Evolutionary conservation across 2,113 vertebrate species (phyloP).

Genomic region (Hystrix brachyura): DNA sequence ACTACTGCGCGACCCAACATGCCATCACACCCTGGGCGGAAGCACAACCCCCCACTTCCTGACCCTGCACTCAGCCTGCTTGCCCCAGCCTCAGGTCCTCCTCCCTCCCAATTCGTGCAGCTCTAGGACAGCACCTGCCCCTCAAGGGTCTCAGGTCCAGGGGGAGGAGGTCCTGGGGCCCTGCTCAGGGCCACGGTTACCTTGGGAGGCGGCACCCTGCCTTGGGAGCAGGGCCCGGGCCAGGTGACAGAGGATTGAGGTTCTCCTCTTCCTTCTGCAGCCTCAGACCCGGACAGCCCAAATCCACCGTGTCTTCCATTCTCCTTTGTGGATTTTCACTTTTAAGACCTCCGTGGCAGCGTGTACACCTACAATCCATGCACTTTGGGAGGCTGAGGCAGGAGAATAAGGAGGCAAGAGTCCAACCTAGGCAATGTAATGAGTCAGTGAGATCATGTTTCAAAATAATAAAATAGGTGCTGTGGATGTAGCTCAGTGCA

Average conservation of each 20-base stretch:
- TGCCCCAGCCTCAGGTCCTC: neutral
- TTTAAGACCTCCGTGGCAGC: neutral
- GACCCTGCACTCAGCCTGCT: neutral
- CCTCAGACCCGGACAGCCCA: neutral
- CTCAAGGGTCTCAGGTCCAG: neutral
- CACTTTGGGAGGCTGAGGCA: neutral
- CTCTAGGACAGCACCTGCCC: neutral
- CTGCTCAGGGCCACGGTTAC: neutral
- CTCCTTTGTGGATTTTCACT: neutral
- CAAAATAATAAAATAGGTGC: neutral
- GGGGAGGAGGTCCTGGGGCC: neutral
- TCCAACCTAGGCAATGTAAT: neutral
- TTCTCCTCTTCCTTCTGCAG: neutral
- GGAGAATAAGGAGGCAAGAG: neutral
- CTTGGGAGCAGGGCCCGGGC: neutral
- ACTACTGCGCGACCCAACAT: slow-evolving; percentile 52
- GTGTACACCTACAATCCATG: neutral
- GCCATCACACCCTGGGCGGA: neutral
- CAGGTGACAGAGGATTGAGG: neutral
- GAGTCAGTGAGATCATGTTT: neutral
- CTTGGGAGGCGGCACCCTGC: neutral
- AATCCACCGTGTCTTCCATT: no score
- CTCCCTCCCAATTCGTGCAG: neutral
- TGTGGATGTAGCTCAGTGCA: neutral
- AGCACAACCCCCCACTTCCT: neutral